Conservation (phyloP, 2,113 vertebrate species). For the Carlito syrichta region DNA sequence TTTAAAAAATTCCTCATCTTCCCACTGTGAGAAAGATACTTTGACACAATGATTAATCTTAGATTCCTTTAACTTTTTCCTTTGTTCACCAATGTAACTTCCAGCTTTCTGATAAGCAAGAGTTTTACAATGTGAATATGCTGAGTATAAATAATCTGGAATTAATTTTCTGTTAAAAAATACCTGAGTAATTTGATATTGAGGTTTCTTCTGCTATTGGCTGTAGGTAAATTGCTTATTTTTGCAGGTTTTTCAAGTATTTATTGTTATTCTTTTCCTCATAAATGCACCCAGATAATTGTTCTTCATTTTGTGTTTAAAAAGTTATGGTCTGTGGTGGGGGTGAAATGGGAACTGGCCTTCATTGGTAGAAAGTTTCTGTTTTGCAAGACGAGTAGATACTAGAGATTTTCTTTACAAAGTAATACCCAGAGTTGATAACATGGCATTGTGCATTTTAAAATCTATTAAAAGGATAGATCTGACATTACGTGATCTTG, state of each 20-base stretch:
- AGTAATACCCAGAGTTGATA: not conserved
- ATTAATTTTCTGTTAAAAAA: not conserved
- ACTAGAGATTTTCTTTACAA: not conserved
- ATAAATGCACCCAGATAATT: not conserved
- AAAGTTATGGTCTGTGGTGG: not conserved
- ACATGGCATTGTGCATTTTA: not conserved
- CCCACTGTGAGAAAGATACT: not conserved
- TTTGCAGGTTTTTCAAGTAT: not conserved
- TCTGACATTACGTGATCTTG: not conserved
- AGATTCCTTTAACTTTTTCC: not conserved
- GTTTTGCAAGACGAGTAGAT: not conserved
- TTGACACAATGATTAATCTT: not conserved
- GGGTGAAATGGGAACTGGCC: not conserved
- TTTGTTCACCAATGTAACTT: not conserved
- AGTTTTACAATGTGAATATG: not conserved
- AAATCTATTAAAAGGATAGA: not conserved
- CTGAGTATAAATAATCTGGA: not conserved
- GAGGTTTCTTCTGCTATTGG: not conserved
- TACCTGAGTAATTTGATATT: not conserved
- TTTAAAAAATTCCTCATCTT: not conserved
- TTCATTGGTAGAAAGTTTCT: not conserved
- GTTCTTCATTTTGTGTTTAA: not conserved
- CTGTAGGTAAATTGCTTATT: not conserved
- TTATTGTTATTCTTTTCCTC: not conserved
- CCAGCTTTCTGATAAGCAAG: not conserved